Evolutionary conservation across 2,797 vertebrate species (phyloP), one percentile per base, ranked within the genome.

Genomic region (Dermochelys coriacea): DNA sequence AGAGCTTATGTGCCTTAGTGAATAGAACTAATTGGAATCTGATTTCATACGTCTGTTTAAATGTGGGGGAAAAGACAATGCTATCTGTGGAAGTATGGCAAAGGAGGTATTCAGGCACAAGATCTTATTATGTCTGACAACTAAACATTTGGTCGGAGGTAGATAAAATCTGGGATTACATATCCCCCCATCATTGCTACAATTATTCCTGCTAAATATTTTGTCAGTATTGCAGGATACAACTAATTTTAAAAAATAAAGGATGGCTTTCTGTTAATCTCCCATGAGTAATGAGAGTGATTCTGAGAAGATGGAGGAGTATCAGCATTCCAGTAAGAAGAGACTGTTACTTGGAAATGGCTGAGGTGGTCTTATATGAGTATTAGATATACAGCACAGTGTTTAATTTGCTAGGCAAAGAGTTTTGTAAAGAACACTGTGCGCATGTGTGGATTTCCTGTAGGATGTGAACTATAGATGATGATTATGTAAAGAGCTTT

Each of bases 1-100:
- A 94, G 51, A 90, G 29, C 68, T 94, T 88, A 82, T 88, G 64
- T 93, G 85, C 18, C 18, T 89, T 87, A 79, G 78, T 94, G 90
- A 88, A 80, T 27, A 80, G 82, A 95, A 86, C 55, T 93, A 84
- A 64, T 68, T 85, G 71, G 82, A 93, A 91, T 86, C 59, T 41
- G 88, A 91, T 91, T 84, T 82, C 15, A 81, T 89, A 87, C 31
- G 51, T 88, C 27, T 82, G 31, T 71, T 87, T 49, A 93, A 80
- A 77, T 91, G 52, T 50, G 47, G 80, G 74, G 12, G 37, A 88
- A 94, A 90, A 51, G 86, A 89, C 31, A 59, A 6, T 29, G 55
- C n/a, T 92, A 25, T 91, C 5, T 41, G 14, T n/a, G 88, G 50
- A 50, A 89, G 81, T 74, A n/a, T 7, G 85, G 21, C 68, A 84